These are phyloP conservation scores for Phrynosoma platyrhinos DNA, from an alignment of 2,113 vertebrate genomes.

Conservation along the genomic window DNA sequence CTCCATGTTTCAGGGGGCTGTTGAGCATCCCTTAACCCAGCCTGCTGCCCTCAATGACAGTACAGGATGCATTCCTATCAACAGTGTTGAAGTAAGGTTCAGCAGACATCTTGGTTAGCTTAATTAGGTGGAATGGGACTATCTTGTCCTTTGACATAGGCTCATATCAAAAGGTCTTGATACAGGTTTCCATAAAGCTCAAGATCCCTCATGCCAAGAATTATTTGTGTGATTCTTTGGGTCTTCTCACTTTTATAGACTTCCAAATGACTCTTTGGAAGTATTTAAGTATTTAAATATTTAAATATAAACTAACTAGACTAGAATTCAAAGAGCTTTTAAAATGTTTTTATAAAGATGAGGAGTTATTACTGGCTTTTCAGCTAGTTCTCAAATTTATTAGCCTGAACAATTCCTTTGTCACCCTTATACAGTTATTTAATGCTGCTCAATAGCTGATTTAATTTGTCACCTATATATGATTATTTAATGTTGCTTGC, in stretches of 20 bases:
- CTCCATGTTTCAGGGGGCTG: background rate
- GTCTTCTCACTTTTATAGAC: background rate
- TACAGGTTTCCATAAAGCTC: background rate
- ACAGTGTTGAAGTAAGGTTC: background rate
- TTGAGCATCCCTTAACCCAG: background rate
- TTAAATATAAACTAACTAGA: background rate
- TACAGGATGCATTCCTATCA: background rate
- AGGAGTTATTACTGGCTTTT: conserved; percentile 51
- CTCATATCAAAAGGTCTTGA: background rate
- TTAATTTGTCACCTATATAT: conserved; percentile 31
- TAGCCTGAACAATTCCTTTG: conserved; percentile 62
- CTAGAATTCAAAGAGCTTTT: background rate
- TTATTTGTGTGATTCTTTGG: background rate
- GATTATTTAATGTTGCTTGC: conserved; percentile 60
- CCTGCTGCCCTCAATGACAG: background rate
- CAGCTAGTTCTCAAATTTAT: conserved; percentile 63
- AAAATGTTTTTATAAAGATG: conserved; percentile 21
- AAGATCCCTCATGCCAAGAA: too few relatives aligned
- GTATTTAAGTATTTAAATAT: conserved; percentile 2
- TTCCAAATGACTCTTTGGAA: background rate
- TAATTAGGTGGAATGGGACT: background rate
- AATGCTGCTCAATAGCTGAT: conserved; percentile 21
- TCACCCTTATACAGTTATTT: conserved; percentile 60
- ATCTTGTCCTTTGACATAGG: background rate
- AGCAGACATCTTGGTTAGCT: background rate